These are phyloP conservation scores for Nymphalis c-album DNA, from an alignment of 2,888 invertebrate species.

Conservation along the genomic window DNA sequence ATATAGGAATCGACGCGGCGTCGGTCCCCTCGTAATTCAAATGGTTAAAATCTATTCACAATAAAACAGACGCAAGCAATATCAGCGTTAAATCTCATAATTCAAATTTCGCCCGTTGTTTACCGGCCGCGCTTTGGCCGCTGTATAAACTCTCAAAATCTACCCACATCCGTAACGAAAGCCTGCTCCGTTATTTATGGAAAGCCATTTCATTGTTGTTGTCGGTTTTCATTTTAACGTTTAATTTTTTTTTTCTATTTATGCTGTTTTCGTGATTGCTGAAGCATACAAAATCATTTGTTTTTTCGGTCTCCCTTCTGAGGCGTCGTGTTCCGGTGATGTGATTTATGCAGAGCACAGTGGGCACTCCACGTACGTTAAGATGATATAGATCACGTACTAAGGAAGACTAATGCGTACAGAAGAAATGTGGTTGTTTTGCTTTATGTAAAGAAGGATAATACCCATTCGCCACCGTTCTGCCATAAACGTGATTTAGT, in stretches of 20 bases:
- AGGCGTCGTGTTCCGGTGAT: slow-evolving; percentile 60
- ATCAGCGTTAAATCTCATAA: slow-evolving; percentile 75
- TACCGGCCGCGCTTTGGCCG: slow-evolving; percentile 65
- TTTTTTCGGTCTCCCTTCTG: slow-evolving; percentile 63
- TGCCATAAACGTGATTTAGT: slow-evolving; percentile 66
- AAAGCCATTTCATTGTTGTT: slow-evolving; percentile 77
- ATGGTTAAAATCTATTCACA: slow-evolving; percentile 58
- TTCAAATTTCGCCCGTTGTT: slow-evolving; percentile 72
- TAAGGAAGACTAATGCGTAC: slow-evolving; percentile 56
- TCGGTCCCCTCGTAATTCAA: slow-evolving; percentile 12
- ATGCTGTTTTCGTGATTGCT: slow-evolving; percentile 63
- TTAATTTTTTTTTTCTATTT: slow-evolving; percentile 70
- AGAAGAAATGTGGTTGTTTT: slow-evolving; percentile 60
- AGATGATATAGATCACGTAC: slow-evolving; percentile 51
- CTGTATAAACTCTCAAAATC: slow-evolving; percentile 75
- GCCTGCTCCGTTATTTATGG: slow-evolving; percentile 78
- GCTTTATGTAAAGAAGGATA: slow-evolving; percentile 58
- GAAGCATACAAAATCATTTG: slow-evolving; percentile 65
- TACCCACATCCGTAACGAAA: slow-evolving; percentile 77
- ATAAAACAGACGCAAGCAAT: slow-evolving; percentile 66
- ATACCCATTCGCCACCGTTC: slow-evolving; percentile 56
- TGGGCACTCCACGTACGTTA: slow-evolving; percentile 50
- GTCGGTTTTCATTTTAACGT: slow-evolving; percentile 74
- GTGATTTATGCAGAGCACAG: slow-evolving; percentile 57
- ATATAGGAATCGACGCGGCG: slow-evolving; percentile 61